phyloP scores from a whole-genome alignment of 2,797 vertebrate genomes.

The Myotis findleyi region DNA sequence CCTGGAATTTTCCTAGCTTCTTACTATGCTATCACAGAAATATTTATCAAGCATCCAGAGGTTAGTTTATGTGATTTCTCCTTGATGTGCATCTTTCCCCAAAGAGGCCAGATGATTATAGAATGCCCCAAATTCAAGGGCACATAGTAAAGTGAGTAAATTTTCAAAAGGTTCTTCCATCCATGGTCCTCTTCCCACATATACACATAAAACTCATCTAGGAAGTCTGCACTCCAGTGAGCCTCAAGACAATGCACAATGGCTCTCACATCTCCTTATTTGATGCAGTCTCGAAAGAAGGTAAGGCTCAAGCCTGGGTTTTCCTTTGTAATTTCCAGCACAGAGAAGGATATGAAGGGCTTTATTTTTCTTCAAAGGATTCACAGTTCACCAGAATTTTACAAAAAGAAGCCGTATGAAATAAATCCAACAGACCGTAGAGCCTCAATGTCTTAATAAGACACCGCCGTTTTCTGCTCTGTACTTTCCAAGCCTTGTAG shows the following conservation, averaged over 20 bases:
- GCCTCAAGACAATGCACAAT: conserved; percentile 15
- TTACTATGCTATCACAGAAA: background rate
- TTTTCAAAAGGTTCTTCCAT: background rate
- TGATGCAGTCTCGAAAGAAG: conserved; percentile 10
- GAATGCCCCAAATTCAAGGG: background rate
- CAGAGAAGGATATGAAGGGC: background rate
- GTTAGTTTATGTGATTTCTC: conserved; percentile 25
- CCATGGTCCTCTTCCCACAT: background rate
- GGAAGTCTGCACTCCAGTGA: background rate
- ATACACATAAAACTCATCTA: background rate
- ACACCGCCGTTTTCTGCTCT: background rate
- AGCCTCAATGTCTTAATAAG: background rate
- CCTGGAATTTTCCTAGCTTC: too few species aligned
- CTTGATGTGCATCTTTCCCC: background rate
- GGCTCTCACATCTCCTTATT: conserved; percentile 35
- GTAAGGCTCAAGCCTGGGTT: conserved; percentile 54
- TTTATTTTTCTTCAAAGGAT: conserved; percentile 68
- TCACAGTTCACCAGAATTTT: conserved; percentile 58
- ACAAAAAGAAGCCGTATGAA: background rate
- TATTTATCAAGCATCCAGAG: conserved; percentile 43
- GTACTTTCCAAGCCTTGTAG: background rate
- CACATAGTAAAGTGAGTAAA: background rate
- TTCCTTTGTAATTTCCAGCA: conserved; percentile 60
- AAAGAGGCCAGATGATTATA: background rate
- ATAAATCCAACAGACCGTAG: background rate